Evolutionary conservation across 2,113 vertebrate species (phyloP), one percentile per base, ranked within the genome.

Genomic region (Halichoerus grypus): DNA sequence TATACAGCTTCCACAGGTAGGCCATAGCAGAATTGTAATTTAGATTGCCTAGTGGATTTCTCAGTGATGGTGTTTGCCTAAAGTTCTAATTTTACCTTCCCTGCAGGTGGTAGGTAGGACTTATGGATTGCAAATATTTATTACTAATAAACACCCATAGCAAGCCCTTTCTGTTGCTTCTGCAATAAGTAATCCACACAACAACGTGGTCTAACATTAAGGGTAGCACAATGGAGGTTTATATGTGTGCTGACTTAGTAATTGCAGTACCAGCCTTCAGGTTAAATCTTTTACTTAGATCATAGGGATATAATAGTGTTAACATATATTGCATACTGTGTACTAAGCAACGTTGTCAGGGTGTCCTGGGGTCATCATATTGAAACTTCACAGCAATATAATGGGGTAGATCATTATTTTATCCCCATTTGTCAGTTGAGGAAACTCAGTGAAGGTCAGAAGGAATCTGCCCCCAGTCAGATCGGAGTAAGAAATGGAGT

Each of bases 21-120:
- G n/a, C 67, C 7, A 3, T 61, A 89, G 19, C 71, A 91, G 55
- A 80, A 65, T 96, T 67, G 15, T 53, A 76, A 42, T 84, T 95
- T 42, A 80, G 46, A 39, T 94, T 82, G 59, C 93, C 57, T 79
- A 31, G 31, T 65, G 77, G 53, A 46, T 86, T 79, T 97, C 31
- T 55, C 36, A 71, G 81, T 4, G 61, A 86, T 57, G 33, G 46
- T 36, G 36, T 72, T 89, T 72, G n/a, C 77, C n/a, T 93, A 33
- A 69, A 88, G 53, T 51, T 79, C 46, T 74, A 72, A 88, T 96
- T 94, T 74, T 49, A 33, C 61, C 46, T 55, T 12, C 36, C 33
- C 28, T 82, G 16, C 3, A 85, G 57, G 69, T 83, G 33, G 24
- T 46, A 81, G 14, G 39, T 21, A 72, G 71, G 59, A 77, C 15